Evolutionary conservation across 1,140 invertebrate species (phyloP).

Genomic region (Drosophila albomicans): DNA sequence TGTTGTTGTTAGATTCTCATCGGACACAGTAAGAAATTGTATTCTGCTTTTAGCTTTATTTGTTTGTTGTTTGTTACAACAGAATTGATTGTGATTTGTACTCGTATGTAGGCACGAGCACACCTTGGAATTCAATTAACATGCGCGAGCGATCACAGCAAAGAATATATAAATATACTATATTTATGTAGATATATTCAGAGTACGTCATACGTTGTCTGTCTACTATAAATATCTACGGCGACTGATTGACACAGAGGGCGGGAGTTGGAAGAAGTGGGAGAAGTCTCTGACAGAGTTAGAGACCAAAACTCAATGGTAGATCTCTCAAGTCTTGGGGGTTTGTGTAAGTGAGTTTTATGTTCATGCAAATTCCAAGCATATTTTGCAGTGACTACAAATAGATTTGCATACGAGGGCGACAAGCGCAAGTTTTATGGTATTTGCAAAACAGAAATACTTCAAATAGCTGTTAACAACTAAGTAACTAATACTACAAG

Average conservation of each 20-base stretch:
- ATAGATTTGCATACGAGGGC: slow-evolving; percentile 38
- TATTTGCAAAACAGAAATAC: slow-evolving; percentile 39
- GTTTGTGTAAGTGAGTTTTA: slow-evolving; percentile 32
- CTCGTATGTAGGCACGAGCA: slow-evolving; percentile 19
- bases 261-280: slow-evolving; percentile 8
- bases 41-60: background rate
- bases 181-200: slow-evolving; percentile 33
- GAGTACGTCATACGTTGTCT: slow-evolving; percentile 21
- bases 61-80: background rate
- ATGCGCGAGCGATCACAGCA: slow-evolving; percentile 31
- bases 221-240: background rate
- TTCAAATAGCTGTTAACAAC: slow-evolving; percentile 30
- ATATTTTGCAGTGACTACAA: slow-evolving; percentile 18
- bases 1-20: background rate
- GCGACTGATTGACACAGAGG: slow-evolving; percentile 43
- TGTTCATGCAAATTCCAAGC: slow-evolving; percentile 39
- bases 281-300: background rate
- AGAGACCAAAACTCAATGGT: background rate
- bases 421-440: slow-evolving; percentile 11
- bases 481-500: slow-evolving; percentile 38
- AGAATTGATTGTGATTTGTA: slow-evolving; percentile 9
- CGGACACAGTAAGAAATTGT: slow-evolving; percentile 1
- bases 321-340: slow-evolving; percentile 1
- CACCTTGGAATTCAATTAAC: slow-evolving; percentile 32
- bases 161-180: slow-evolving; percentile 21